Percentiles rank a stretch among this genome's conserved stretches.
Conservation (phyloP, 2,113 vertebrate genomes). For the Trachemys scripta region DNA sequence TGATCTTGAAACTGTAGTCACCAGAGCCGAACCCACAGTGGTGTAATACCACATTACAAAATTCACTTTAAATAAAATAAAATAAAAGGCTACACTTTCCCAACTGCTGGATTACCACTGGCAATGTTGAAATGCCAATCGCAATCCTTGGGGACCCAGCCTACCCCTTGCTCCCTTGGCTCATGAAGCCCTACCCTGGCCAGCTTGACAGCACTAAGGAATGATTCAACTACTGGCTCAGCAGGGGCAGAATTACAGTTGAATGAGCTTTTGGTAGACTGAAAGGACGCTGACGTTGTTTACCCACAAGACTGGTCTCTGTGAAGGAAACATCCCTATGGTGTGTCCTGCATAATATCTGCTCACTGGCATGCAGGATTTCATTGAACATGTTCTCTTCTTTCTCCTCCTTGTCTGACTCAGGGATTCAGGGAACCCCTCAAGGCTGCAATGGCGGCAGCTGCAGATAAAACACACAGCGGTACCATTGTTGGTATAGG, state of each 20-base stretch:
- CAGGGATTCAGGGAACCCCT: not conserved
- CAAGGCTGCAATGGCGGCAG: not conserved
- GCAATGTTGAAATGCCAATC: not conserved
- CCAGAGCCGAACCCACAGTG: no score
- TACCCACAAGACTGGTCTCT: not conserved
- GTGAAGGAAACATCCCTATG: not conserved
- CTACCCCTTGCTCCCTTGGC: not conserved
- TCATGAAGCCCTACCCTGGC: not conserved
- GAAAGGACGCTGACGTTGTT: not conserved
- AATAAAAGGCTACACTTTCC: not conserved
- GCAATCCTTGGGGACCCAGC: not conserved
- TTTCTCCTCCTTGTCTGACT: not conserved
- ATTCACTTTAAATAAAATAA: no score
- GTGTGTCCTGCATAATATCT: not conserved
- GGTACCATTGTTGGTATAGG: not conserved
- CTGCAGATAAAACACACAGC: not conserved
- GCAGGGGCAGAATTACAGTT: not conserved
- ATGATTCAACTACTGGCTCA: not conserved
- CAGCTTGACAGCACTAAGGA: not conserved
- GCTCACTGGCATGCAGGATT: not conserved
- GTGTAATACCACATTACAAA: no score
- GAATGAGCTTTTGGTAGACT: not conserved
- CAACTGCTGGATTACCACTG: not conserved
- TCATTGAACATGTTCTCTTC: not conserved
- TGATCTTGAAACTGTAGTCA: no score